A percentile compares a stretch with the other conserved stretches of the same genome.
These are phyloP conservation scores for Sebastes wilsoni DNA, from an alignment of 2,797 vertebrate genomes.

Conservation along the genomic window DNA sequence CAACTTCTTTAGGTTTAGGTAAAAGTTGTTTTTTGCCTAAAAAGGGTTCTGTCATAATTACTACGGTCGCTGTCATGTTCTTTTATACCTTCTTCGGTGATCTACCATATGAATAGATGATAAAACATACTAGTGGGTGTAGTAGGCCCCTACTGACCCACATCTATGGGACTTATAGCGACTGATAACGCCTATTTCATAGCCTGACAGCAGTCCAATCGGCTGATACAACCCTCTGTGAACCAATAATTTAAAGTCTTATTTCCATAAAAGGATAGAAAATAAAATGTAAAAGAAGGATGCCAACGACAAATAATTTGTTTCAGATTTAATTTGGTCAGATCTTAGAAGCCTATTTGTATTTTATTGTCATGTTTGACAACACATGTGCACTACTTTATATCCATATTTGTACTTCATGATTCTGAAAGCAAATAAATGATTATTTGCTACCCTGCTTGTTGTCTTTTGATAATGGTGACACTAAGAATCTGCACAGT, in stretches of 20 bases:
- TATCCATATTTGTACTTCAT: neutral
- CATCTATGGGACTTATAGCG: fast-evolving
- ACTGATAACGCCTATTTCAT: too few relatives aligned
- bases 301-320: neutral
- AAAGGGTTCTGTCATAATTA: fast-evolving
- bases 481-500: neutral
- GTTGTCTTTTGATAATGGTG: neutral
- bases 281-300: neutral
- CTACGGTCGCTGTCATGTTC: too few relatives aligned
- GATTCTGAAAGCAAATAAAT: neutral
- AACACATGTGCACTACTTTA: neutral
- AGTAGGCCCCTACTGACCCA: too few relatives aligned
- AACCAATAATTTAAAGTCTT: neutral
- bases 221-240: too few relatives aligned
- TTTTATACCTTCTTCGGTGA: too few relatives aligned
- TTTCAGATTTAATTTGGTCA: neutral
- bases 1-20: too few relatives aligned
- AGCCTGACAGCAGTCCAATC: too few relatives aligned
- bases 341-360: neutral
- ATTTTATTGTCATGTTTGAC: neutral
- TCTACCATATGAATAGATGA: too few relatives aligned
- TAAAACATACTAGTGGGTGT: too few relatives aligned
- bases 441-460: neutral
- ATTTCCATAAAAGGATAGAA: neutral
- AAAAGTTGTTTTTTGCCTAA: too few relatives aligned